Percentiles rank a stretch among this genome's conserved stretches.
Evolutionary conservation across 23 tunicate species (phyloP).

Genomic region (Diplosoma virens): DNA sequence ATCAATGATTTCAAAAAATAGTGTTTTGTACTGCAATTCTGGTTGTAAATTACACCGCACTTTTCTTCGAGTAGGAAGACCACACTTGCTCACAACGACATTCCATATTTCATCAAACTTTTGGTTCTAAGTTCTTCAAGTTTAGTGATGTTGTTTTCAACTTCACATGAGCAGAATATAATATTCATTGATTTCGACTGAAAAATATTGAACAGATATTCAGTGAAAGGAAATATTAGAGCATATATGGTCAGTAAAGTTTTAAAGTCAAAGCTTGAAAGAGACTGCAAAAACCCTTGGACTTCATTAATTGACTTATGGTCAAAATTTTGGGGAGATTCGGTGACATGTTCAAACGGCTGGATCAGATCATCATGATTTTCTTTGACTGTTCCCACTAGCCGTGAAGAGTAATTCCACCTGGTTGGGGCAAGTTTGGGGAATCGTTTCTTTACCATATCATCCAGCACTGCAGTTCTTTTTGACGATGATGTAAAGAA

Average conservation of each 20-base stretch:
- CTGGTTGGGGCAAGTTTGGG: constrained; percentile 17
- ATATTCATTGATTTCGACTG: constrained; percentile 12
- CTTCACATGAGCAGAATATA: background rate
- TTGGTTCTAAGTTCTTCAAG: constrained; percentile 6
- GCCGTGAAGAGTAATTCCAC: constrained; percentile 17
- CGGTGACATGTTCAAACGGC: background rate
- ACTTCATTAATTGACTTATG: background rate
- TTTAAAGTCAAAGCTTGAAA: constrained; percentile 6
- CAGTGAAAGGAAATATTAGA: no score
- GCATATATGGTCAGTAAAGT: background rate
- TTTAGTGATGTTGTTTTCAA: no score
- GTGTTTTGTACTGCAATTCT: background rate
- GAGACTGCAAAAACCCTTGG: background rate
- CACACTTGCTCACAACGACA: background rate
- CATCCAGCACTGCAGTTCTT: constrained; percentile 8
- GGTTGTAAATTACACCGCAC: no score
- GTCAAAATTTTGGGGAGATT: constrained; percentile 4
- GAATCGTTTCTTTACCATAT: background rate
- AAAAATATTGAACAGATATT: constrained; percentile 2
- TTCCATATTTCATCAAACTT: background rate
- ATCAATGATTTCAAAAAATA: no score
- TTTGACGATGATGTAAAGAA: constrained; percentile 7
- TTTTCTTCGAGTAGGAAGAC: background rate
- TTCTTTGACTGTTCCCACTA: constrained; percentile 10
- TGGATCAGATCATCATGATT: background rate